phyloP scores from a whole-genome alignment of 2,797 vertebrate species.

The Lepus townsendii region DNA sequence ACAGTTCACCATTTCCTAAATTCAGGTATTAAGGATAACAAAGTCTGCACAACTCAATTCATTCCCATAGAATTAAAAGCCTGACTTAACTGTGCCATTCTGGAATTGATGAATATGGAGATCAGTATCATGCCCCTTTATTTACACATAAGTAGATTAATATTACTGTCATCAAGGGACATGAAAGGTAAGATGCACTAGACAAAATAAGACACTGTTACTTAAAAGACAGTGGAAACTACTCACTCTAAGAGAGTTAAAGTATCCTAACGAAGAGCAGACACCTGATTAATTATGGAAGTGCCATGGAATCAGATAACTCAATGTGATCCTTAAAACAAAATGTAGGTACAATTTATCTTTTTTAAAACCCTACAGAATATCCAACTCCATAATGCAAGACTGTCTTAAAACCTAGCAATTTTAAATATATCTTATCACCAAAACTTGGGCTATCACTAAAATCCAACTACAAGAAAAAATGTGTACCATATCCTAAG shows the following conservation, averaged over 20 bases:
- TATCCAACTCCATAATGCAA: slow-evolving; percentile 53
- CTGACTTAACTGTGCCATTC: not conserved
- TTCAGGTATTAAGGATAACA: not conserved
- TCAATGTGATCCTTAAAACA: slow-evolving; percentile 49
- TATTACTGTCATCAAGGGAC: not conserved
- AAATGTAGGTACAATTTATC: slow-evolving; percentile 20
- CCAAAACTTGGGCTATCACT: not conserved
- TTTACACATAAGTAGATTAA: not conserved
- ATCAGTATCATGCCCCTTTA: not conserved
- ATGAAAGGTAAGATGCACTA: not conserved
- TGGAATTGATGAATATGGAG: not conserved
- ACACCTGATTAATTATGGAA: not conserved
- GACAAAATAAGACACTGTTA: not conserved
- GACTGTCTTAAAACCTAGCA: slow-evolving; percentile 25
- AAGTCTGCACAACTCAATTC: not conserved
- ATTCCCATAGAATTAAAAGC: not conserved
- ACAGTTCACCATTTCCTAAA: slow-evolving; percentile 8
- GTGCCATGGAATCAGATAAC: not conserved
- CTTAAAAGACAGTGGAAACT: not conserved
- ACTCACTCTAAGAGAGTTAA: not conserved
- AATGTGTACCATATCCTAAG: not conserved
- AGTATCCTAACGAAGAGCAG: not conserved
- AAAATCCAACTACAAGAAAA: not conserved
- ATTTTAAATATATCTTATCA: not conserved
- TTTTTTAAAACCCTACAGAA: slow-evolving; percentile 32